Conservation (phyloP, 2,888 invertebrate species). For the Pollenia labialis region DNA sequence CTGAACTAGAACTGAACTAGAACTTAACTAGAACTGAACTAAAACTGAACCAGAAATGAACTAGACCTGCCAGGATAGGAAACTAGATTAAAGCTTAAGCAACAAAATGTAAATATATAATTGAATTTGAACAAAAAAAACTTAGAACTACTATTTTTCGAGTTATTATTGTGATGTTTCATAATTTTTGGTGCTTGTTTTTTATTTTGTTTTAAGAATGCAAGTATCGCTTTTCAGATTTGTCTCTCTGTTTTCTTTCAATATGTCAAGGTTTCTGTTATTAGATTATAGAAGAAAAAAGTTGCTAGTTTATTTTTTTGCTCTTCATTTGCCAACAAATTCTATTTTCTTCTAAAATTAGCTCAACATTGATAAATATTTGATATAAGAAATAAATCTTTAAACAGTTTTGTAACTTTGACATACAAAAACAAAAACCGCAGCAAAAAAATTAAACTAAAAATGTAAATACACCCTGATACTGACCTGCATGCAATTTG, state of each 20-base stretch:
- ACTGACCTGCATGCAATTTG: slow-evolving; percentile 68
- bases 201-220: too few species aligned
- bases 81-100: neutral
- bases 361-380: slow-evolving; percentile 66
- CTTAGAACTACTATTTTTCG: too few species aligned
- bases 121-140: too few species aligned
- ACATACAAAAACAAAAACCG: slow-evolving; percentile 40
- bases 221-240: neutral
- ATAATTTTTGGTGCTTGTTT: too few species aligned
- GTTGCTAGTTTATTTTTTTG: neutral
- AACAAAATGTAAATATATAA: too few species aligned
- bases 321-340: slow-evolving; percentile 7
- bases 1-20: neutral
- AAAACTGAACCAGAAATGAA: neutral
- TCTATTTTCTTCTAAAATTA: slow-evolving; percentile 54
- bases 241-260: neutral
- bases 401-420: slow-evolving; percentile 56
- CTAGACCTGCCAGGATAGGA: neutral
- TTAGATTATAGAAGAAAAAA: neutral
- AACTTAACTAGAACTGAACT: neutral
- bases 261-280: slow-evolving; percentile 58
- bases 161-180: too few species aligned
- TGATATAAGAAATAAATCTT: slow-evolving; percentile 59
- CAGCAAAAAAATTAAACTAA: slow-evolving; percentile 37
- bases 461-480: slow-evolving; percentile 49